Evolutionary conservation across 2,113 vertebrate species (phyloP).

Genomic region (Phylloscopus whistleri): DNA sequence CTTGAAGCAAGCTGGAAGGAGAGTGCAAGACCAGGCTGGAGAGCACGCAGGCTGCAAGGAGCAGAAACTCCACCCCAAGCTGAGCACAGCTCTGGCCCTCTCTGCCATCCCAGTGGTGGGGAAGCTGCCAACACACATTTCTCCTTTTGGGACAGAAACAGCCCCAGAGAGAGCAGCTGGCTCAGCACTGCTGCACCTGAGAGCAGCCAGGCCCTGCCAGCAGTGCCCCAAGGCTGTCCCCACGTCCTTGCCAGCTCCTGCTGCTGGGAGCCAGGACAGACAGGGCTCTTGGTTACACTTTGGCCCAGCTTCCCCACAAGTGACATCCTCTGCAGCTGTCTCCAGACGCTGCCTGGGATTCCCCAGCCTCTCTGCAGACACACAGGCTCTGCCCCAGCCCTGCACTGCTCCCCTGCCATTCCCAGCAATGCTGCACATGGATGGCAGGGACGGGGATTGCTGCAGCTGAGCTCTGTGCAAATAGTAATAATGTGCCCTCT

Average conservation of each 20-base stretch:
- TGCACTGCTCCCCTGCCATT: neutral
- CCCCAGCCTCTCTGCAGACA: neutral
- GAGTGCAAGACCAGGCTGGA: neutral
- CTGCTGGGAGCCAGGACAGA: neutral
- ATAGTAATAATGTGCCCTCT: neutral
- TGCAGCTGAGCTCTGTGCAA: neutral
- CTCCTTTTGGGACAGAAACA: neutral
- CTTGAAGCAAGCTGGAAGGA: neutral
- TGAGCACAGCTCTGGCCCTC: neutral
- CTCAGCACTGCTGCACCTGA: neutral
- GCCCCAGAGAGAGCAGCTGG: fast-evolving
- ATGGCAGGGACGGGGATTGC: fast-evolving
- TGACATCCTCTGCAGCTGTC: neutral
- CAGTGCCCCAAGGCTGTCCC: neutral
- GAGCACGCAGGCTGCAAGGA: neutral
- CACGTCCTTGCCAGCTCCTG: fast-evolving
- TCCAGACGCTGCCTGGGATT: neutral
- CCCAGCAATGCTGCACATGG: fast-evolving
- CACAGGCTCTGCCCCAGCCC: neutral
- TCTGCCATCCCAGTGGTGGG: fast-evolving
- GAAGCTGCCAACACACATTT: neutral
- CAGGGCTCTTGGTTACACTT: neutral
- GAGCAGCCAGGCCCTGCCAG: neutral
- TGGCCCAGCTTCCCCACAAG: neutral
- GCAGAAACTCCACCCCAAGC: neutral